A percentile compares a stretch with the other conserved stretches of the same genome.
These are phyloP conservation scores for Theocolax elegans DNA, from an alignment of 1,140 invertebrate species.

Conservation along the genomic window DNA sequence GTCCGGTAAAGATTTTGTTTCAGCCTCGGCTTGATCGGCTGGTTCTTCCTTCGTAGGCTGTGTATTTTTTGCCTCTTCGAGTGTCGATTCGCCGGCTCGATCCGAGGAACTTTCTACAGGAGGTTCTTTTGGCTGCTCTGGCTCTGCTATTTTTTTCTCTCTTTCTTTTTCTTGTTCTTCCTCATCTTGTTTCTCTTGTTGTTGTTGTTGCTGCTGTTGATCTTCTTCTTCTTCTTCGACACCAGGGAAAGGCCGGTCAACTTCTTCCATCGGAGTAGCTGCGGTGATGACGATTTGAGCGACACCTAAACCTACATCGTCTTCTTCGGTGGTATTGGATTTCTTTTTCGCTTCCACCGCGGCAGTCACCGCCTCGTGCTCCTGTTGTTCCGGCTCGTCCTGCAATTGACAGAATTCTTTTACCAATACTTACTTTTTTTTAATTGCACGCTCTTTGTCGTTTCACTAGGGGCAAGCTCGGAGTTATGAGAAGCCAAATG, in stretches of 20 bases:
- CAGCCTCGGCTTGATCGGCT: constrained; percentile 33
- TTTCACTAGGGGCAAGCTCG: too few species aligned
- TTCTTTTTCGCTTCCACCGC: constrained; percentile 47
- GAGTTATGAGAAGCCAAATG: too few species aligned
- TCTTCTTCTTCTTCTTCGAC: constrained; percentile 52
- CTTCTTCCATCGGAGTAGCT: constrained; percentile 88
- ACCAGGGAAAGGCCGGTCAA: constrained; percentile 74
- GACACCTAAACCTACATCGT: constrained; percentile 74
- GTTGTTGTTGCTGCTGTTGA: constrained; percentile 46
- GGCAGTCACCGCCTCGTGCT: constrained; percentile 30
- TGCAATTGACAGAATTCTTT: constrained; percentile 16
- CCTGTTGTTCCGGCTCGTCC: constrained; percentile 53
- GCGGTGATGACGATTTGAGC: constrained; percentile 90
- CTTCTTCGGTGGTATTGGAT: constrained; percentile 9
- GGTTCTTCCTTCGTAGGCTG: background rate
- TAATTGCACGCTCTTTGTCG: background rate
- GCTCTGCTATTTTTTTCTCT: background rate
- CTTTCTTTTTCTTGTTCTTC: background rate
- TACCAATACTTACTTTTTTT: too few species aligned
- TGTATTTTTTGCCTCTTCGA: too few species aligned
- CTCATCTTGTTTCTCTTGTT: constrained; percentile 47
- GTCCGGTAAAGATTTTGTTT: constrained; percentile 58
- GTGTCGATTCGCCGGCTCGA: too few species aligned
- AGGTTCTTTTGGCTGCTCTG: background rate
- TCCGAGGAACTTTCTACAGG: too few species aligned